Conservation (phyloP, 2,113 vertebrate genomes). For the Globicephala melas region DNA sequence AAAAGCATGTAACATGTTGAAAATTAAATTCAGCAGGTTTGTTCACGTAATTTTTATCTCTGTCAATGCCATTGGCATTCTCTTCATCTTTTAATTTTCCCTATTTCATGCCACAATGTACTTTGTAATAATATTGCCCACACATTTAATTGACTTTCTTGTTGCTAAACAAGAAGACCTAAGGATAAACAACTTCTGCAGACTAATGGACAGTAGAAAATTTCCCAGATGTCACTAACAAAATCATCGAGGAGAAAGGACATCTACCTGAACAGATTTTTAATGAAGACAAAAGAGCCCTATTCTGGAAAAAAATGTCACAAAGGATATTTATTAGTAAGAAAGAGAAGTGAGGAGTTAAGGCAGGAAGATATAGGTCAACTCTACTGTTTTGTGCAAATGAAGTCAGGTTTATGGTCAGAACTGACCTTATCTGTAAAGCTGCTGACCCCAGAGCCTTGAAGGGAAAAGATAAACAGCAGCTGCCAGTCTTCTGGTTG, state of each 20-base stretch:
- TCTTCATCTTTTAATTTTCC: not conserved
- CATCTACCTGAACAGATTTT: not conserved
- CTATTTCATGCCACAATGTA: not conserved
- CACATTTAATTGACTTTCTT: not conserved
- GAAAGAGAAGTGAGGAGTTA: not conserved
- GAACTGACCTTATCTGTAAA: not conserved
- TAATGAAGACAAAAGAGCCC: not conserved
- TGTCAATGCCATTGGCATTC: not conserved
- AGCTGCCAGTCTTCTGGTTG: not conserved
- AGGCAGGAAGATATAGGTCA: not conserved
- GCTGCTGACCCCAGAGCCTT: not conserved
- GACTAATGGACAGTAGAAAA: not conserved
- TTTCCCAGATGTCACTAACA: not conserved
- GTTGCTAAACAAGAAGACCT: not conserved
- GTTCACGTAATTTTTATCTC: not conserved
- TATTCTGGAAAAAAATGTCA: not conserved
- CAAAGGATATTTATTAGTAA: not conserved
- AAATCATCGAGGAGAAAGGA: not conserved
- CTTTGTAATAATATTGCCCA: not conserved
- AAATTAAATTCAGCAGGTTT: not conserved
- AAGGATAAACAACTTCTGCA: not conserved
- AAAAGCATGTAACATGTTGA: not conserved
- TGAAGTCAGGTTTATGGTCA: not conserved
- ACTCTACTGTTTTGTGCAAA: not conserved
- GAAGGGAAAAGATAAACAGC: not conserved